Conservation (phyloP, 2,113 vertebrate species). For the Ascaphus truei region DNA sequence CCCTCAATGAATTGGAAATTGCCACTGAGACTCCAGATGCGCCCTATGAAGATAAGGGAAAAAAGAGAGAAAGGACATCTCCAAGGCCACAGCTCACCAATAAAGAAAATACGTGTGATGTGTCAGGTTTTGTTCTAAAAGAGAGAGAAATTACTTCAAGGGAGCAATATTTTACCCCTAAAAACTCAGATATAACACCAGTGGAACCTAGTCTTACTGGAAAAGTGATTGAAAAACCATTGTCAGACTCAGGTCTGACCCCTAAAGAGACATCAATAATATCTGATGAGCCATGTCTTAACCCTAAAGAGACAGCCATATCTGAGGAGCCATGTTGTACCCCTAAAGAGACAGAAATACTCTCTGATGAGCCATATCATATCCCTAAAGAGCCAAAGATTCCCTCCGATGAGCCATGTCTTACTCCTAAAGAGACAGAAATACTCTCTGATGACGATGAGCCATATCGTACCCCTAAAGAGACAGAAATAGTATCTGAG, state of each 20-base stretch:
- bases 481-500: conserved; percentile 2
- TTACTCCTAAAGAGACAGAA: neutral
- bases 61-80: neutral
- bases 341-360: neutral
- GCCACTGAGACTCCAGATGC: neutral
- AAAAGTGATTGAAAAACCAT: neutral
- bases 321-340: neutral
- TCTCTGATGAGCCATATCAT: neutral
- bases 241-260: too few relatives aligned
- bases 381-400: neutral
- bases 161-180: neutral
- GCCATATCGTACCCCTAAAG: too few relatives aligned
- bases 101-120: neutral
- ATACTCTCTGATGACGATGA: neutral
- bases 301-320: neutral
- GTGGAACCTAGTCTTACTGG: neutral
- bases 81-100: neutral
- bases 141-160: neutral
- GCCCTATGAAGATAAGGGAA: neutral
- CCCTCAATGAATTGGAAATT: neutral
- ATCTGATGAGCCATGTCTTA: neutral
- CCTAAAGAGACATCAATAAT: neutral
- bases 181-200: neutral
- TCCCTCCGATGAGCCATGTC: neutral
- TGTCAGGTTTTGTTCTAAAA: neutral